These are phyloP conservation scores for Fulica atra DNA, from an alignment of 2,113 vertebrate species.

Conservation along the genomic window DNA sequence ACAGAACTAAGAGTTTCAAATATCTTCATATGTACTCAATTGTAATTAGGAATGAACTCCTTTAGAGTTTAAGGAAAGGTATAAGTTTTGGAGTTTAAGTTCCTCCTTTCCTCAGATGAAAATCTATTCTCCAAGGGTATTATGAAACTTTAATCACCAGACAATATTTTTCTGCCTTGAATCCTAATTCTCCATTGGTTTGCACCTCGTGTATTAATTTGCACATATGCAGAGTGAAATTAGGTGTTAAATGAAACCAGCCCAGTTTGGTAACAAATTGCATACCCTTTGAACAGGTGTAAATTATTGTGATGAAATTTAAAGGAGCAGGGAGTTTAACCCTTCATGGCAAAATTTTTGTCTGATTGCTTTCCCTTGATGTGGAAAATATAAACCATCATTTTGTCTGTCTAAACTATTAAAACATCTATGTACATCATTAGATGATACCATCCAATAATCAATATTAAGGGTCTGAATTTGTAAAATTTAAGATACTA, in stretches of 20 bases:
- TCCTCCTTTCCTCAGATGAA: not conserved
- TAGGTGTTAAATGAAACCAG: slow-evolving; percentile 33
- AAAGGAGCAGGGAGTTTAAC: not conserved
- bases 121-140: not conserved
- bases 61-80: no score
- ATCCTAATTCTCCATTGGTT: not conserved
- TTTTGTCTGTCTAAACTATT: not conserved
- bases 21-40: not conserved
- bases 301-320: not conserved
- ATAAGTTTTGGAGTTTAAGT: no score
- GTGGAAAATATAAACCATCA: not conserved
- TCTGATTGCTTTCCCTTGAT: not conserved
- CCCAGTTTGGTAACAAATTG: not conserved
- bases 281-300: not conserved
- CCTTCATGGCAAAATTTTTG: not conserved
- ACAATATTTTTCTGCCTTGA: not conserved
- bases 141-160: not conserved
- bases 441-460: not conserved
- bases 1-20: not conserved
- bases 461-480: not conserved
- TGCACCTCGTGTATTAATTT: not conserved
- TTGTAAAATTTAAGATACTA: not conserved
- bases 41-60: not conserved
- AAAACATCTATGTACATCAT: not conserved
- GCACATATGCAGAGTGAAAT: not conserved